These are phyloP conservation scores for Clepsis dumicolana DNA, from an alignment of 2,888 invertebrate genomes.

Conservation along the genomic window DNA sequence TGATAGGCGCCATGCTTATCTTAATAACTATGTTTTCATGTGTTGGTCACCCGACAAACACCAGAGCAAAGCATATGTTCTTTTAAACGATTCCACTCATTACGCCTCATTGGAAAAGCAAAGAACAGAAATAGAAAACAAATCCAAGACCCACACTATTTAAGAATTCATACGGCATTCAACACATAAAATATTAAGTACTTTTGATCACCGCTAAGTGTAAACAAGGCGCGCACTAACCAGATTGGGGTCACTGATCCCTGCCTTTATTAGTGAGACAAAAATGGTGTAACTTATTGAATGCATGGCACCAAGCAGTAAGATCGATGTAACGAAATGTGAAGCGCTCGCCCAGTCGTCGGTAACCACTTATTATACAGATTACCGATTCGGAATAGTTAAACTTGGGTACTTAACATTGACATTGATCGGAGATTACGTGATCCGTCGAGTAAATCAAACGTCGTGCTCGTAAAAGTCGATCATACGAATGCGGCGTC, in stretches of 20 bases:
- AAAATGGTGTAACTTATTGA: background rate
- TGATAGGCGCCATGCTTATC: slow-evolving; percentile 27
- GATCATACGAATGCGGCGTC: slow-evolving; percentile 54
- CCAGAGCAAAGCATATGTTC: background rate
- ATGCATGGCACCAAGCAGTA: background rate
- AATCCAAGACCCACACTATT: background rate
- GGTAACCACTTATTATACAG: slow-evolving; percentile 16
- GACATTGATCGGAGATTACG: slow-evolving; percentile 53
- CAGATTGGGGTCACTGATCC: background rate
- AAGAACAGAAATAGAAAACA: background rate
- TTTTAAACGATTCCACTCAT: background rate
- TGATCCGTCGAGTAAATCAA: slow-evolving; percentile 45
- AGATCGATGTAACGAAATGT: background rate
- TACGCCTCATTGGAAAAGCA: background rate
- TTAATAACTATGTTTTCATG: slow-evolving; percentile 2
- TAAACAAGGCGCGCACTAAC: background rate
- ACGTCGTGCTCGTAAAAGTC: slow-evolving; percentile 49
- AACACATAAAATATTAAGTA: background rate
- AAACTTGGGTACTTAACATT: slow-evolving; percentile 46
- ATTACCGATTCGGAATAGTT: slow-evolving; percentile 18
- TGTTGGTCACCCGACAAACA: background rate
- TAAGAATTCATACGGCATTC: background rate
- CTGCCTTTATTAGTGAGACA: background rate
- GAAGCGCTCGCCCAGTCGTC: slow-evolving; percentile 15
- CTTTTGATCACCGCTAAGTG: background rate